Conservation (phyloP, 2,888 invertebrate species). For the Ectropis crepuscularia region DNA sequence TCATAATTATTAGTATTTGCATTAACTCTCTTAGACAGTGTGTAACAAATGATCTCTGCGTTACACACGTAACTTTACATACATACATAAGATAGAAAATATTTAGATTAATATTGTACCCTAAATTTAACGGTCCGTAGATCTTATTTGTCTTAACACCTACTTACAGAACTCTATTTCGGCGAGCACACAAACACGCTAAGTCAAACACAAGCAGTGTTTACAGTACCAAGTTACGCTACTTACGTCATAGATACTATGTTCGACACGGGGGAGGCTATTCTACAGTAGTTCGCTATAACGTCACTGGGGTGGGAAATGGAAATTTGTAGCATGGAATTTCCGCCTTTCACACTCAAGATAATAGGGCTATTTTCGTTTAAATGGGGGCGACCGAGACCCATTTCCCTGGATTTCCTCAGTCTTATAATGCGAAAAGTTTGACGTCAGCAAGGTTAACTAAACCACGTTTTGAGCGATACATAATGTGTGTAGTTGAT, state of each 20-base stretch:
- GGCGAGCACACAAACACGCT: conserved; percentile 28
- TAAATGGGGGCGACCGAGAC: conserved; percentile 68
- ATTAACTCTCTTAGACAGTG: too few relatives aligned
- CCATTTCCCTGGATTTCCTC: conserved; percentile 60
- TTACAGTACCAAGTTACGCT: conserved; percentile 48
- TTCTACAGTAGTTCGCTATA: conserved; percentile 55
- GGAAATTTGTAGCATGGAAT: conserved; percentile 50
- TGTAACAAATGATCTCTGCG: too few relatives aligned
- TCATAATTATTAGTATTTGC: too few relatives aligned
- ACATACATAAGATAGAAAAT: neutral
- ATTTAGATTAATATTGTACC: neutral
- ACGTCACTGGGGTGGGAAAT: conserved; percentile 46
- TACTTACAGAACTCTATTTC: conserved; percentile 22
- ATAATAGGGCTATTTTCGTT: conserved; percentile 51
- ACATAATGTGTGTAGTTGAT: conserved; percentile 37
- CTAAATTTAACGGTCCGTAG: conserved; percentile 5
- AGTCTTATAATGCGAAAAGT: conserved; percentile 69
- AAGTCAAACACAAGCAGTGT: conserved; percentile 32
- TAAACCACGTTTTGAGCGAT: conserved; percentile 40
- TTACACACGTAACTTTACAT: too few relatives aligned
- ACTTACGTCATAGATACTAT: conserved; percentile 55
- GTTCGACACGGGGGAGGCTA: conserved; percentile 56
- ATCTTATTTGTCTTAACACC: conserved; percentile 16
- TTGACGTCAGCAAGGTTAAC: conserved; percentile 73
- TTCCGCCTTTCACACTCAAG: conserved; percentile 48